A percentile compares a stretch with the other conserved stretches of the same genome.
Conservation (phyloP, 1,140 invertebrate species). For the Ceratosolen fusciceps region DNA sequence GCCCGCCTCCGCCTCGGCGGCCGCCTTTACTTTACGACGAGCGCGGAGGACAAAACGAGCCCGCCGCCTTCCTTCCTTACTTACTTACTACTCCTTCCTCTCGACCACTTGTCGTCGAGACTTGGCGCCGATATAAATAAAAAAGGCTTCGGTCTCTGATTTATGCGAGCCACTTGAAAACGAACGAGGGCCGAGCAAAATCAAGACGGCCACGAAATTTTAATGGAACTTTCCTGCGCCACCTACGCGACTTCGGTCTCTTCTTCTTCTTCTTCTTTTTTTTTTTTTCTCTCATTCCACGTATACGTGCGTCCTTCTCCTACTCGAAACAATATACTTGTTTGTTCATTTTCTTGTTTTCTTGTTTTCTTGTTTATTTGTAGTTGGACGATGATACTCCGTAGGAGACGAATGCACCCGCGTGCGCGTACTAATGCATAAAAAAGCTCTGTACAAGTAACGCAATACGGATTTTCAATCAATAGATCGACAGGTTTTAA, state of each 20-base stretch:
- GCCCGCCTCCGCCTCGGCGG: no score
- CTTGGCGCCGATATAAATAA: slow-evolving; percentile 35
- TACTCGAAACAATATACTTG: not conserved
- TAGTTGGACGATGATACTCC: not conserved
- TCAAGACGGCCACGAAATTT: not conserved
- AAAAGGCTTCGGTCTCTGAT: slow-evolving; percentile 6
- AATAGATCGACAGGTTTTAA: slow-evolving; percentile 8
- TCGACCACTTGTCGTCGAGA: slow-evolving; percentile 25
- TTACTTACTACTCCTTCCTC: not conserved
- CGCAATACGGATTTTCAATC: slow-evolving; percentile 23
- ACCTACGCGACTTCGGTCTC: not conserved
- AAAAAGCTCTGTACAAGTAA: not conserved
- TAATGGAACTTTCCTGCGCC: not conserved
- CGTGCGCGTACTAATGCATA: no score
- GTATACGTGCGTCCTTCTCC: not conserved
- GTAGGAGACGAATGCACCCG: no score
- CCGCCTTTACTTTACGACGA: slow-evolving; percentile 35
- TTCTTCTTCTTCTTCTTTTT: not conserved
- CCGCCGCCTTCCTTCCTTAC: no score
- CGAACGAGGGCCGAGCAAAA: not conserved
- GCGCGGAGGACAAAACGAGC: not conserved
- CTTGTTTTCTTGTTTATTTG: no score
- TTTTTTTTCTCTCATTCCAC: not conserved
- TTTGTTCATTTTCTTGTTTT: not conserved
- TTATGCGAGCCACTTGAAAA: not conserved